Evolutionary conservation across 2,888 invertebrate genomes (phyloP), one percentile per base, ranked within the genome.

Genomic region (Nymphalis c-album): DNA sequence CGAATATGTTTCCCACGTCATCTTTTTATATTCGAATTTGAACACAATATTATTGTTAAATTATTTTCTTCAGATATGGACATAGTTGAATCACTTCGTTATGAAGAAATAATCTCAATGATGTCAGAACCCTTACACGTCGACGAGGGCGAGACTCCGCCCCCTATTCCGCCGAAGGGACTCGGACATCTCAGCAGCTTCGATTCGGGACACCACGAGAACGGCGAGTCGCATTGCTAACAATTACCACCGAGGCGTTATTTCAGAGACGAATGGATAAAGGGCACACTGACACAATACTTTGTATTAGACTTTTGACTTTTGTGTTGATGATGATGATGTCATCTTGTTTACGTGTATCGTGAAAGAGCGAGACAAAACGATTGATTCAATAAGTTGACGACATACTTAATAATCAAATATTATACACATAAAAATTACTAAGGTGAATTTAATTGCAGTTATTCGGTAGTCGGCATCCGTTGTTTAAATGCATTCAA

Each of bases 101-200:
- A 91, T 77, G 90, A 90, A 71, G 91, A 91, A 70, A 90, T 92
- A 76, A 90, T 91, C 78, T 89, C 90, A 2, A 85, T 92, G 86
- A 90, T 91, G 89, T 90, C 90, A 0, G 88, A 86, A 50, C 89
- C 90, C 0, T 80, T 90, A 0, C 84, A 84, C 1, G 89, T 88
- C 6, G 91, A 88, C 50, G 91, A 88, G 60, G 88, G 82, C 0
- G 91, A 91, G 72, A 86, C 82, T 0, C 91, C 92, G 7, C 92
- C 92, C 0, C 91, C 92, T 20, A 92, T 92, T 65, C 92, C 91
- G 0, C 92, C 92, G 20, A 92, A 92, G 74, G 91, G 91, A 0
- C 83, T 91, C 48, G 88, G 89, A 0, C 91, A 91, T 60, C 83
- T 91, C 75, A 87, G 88, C 81, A 91, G 91, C 79, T 90, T 91